A percentile compares a stretch with the other conserved stretches of the same genome.
These are phyloP conservation scores for Drosophila varians DNA, from an alignment of 1,140 invertebrate species.

Conservation along the genomic window DNA sequence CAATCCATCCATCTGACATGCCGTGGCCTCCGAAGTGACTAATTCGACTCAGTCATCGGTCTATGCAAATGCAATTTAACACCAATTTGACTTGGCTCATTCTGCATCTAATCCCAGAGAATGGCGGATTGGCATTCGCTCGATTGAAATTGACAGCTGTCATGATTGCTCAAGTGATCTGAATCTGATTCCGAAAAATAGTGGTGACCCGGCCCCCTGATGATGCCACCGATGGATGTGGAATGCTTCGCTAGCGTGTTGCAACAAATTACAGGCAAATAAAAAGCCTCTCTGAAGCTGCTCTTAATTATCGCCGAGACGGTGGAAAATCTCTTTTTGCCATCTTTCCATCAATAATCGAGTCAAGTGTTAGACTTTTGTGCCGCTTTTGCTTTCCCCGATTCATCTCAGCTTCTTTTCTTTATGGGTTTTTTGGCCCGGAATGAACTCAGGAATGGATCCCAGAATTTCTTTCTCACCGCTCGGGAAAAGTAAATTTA, in stretches of 20 bases:
- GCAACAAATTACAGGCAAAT: conserved; percentile 33
- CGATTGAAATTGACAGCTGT: conserved; percentile 79
- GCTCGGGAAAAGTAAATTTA: conserved; percentile 44
- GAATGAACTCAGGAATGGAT: conserved; percentile 38
- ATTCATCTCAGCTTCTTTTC: conserved; percentile 4
- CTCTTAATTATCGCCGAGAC: conserved; percentile 49
- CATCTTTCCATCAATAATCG: conserved; percentile 39
- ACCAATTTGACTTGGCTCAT: conserved; percentile 50
- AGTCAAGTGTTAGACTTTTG: conserved; percentile 21
- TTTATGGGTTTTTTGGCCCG: conserved; percentile 48
- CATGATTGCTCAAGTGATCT: conserved; percentile 66
- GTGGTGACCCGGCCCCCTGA: neutral
- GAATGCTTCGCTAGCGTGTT: conserved; percentile 50
- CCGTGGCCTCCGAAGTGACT: conserved; percentile 44
- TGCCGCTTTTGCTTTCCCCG: conserved; percentile 9
- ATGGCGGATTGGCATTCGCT: conserved; percentile 70
- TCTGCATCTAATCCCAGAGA: conserved; percentile 53
- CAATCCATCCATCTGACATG: conserved; percentile 34
- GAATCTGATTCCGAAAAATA: conserved; percentile 20
- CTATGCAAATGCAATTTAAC: conserved; percentile 71
- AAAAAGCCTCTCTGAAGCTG: conserved; percentile 38
- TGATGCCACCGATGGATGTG: conserved; percentile 14
- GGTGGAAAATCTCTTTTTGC: conserved; percentile 20
- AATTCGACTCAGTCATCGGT: conserved; percentile 26
- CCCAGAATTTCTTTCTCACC: conserved; percentile 22